phyloP scores from a whole-genome alignment of 1,140 invertebrate species.

The Aricia agestis region DNA sequence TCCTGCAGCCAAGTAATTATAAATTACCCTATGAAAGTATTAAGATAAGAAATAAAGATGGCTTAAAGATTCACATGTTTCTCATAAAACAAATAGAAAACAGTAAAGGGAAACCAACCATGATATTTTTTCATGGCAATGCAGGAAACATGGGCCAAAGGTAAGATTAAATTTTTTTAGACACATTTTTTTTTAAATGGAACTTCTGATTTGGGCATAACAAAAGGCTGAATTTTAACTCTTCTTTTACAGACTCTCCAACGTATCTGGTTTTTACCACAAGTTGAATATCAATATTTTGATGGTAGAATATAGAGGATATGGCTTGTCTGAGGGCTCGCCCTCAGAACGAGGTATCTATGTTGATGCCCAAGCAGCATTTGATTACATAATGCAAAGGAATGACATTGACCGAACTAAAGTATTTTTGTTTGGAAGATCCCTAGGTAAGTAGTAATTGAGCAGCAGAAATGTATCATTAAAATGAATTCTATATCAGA shows the following conservation, averaged over 20 bases:
- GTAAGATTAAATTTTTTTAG: slow-evolving; percentile 52
- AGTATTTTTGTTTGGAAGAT: slow-evolving; percentile 95
- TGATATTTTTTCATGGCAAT: slow-evolving; percentile 96
- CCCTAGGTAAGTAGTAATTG: slow-evolving; percentile 80
- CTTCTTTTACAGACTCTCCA: slow-evolving; percentile 50
- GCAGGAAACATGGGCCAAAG: slow-evolving; percentile 97
- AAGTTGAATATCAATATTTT: slow-evolving; percentile 90
- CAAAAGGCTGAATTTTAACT: background rate
- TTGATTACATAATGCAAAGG: slow-evolving; percentile 88
- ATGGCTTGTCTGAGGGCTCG: slow-evolving; percentile 92
- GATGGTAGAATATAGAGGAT: slow-evolving; percentile 95
- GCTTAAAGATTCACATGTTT: slow-evolving; percentile 89
- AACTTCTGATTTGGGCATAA: background rate
- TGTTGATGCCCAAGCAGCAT: slow-evolving; percentile 89
- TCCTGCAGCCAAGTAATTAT: slow-evolving; percentile 89
- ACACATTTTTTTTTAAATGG: too few relatives aligned
- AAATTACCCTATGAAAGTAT: slow-evolving; percentile 91
- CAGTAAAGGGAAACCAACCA: slow-evolving; percentile 82
- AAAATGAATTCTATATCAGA: too few relatives aligned
- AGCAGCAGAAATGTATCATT: background rate
- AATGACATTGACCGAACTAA: slow-evolving; percentile 89
- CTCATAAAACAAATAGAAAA: slow-evolving; percentile 88
- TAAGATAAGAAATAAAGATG: slow-evolving; percentile 86
- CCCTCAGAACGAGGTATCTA: slow-evolving; percentile 92
- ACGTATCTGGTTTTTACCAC: slow-evolving; percentile 83